Evolutionary conservation across 2,797 vertebrate species (phyloP), one percentile per base, ranked within the genome.

Genomic region (Macropodus opercularis): DNA sequence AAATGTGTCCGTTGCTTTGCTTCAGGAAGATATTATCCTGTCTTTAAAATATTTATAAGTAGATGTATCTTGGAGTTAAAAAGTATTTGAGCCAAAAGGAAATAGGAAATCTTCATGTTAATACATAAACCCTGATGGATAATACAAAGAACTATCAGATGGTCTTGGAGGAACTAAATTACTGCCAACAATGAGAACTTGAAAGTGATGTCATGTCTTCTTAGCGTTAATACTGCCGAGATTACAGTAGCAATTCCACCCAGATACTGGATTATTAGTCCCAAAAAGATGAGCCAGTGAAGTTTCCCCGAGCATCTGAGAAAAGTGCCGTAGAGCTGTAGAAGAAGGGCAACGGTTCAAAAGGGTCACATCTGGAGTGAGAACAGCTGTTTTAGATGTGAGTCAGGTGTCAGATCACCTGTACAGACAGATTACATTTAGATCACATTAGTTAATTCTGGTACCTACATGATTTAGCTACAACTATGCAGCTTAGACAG

Each of bases 391-490:
- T 54, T 57, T 27, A 42, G 49, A 39, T 62, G 69, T 23, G 58
- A 75, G 9, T 31, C 9, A 7, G 29, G n/a, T 31, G 29, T 10
- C 29, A 7, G 5, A 7, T 31, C 29, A 6, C 5, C 4, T 10
- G 6, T 9, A 31, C n/a, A n/a, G n/a, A n/a, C n/a, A n/a, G n/a
- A n/a, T n/a, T n/a, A n/a, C n/a, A n/a, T n/a, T n/a, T n/a, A n/a
- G n/a, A n/a, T n/a, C n/a, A n/a, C n/a, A n/a, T n/a, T n/a, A n/a
- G 75, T 69, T 85, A 88, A 91, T 77, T 86, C 70, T 87, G 74
- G 90, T 86, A 92, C 83, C 75, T 91, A 77, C 85, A 58, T 90
- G 34, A 80, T 85, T 75, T 68, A 78, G 74, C 64, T 57, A 60
- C 56, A 73, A 69, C 44, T 62, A 58, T 46, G 68, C 42, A 60